Percentiles rank a stretch among this genome's conserved stretches.
Evolutionary conservation across 2,797 vertebrate genomes (phyloP).

Genomic region (Myotis pilosus): DNA sequence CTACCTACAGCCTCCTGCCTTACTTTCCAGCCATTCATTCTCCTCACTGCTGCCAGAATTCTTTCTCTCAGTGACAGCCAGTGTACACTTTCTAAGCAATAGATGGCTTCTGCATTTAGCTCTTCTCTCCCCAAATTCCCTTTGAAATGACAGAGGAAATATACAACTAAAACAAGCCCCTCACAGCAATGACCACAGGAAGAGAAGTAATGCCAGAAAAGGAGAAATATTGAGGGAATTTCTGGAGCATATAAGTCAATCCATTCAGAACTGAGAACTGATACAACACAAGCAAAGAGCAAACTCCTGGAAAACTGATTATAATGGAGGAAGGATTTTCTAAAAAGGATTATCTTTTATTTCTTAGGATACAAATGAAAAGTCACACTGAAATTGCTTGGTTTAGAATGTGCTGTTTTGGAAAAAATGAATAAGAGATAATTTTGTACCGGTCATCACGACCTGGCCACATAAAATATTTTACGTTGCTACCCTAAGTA

Average conservation of each 20-base stretch:
- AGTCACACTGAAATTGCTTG: background rate
- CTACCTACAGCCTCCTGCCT: background rate
- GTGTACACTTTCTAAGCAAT: background rate
- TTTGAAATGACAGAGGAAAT: background rate
- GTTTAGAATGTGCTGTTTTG: background rate
- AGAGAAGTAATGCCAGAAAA: background rate
- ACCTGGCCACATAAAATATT: conserved; percentile 34
- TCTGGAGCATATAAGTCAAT: background rate
- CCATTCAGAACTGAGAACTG: background rate
- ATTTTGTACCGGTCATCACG: conserved; percentile 27
- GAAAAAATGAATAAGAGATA: conserved; percentile 9
- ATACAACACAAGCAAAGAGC: background rate
- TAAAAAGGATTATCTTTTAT: background rate
- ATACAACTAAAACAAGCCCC: background rate
- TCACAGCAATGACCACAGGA: background rate
- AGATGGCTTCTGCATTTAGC: background rate
- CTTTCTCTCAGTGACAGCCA: background rate
- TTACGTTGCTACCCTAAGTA: background rate
- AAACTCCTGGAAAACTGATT: background rate
- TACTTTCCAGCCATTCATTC: background rate
- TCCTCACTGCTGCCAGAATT: background rate
- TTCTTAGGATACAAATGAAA: conserved; percentile 2
- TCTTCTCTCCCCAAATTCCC: background rate
- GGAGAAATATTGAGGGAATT: background rate
- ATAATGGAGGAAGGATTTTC: background rate